Base-by-base conservation (phyloP, 2,797 vertebrate species). In the Ammospiza maritima region DNA sequence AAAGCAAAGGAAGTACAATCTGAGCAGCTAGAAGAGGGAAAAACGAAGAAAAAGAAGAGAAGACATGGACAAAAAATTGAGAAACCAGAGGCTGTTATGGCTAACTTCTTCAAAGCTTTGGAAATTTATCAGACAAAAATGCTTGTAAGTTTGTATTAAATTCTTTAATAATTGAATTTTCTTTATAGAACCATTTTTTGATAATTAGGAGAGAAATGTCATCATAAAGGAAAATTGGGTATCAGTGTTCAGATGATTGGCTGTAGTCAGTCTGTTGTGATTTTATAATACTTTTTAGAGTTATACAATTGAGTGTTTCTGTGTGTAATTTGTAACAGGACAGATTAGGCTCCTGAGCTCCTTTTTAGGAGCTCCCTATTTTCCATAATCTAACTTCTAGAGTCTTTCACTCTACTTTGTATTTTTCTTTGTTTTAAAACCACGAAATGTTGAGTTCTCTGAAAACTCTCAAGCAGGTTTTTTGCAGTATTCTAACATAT, bases 41-140 rank as follows among this genome's bases (percentile, higher is more conserved):
- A 98, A 93, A 97, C 95, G 77, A 99, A 97, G 95, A 98, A 97
- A 79, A 98, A 97, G 25, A 99, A 99, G 96, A 98, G 98, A 77
- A 98, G 98, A 60, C 98, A 97, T 4, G 98, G 98, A 25, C 98
- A 97, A 95, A 99, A 98, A 96, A 97, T 98, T 65, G 99, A 99
- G 74, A 98, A 98, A 50, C 98, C 99, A 0, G 98, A 99, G 93
- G 99, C 98, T 61, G 98, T 99, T 97, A 99, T 98, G 98, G 99
- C 98, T 54, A 99, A 99, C 90, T 99, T 99, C 97, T 98, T 99
- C 34, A 99, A 99, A 93, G 98, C 99, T 88, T 95, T 99, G 94
- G 99, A 99, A 94, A 96, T 99, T 93, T 99, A 99, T 97, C 99
- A 99, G 98, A 99, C 98, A 71, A 99, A 99, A 97, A 98, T 98